phyloP scores from a whole-genome alignment of 2,888 invertebrate species.

The Mylabris sibirica region DNA sequence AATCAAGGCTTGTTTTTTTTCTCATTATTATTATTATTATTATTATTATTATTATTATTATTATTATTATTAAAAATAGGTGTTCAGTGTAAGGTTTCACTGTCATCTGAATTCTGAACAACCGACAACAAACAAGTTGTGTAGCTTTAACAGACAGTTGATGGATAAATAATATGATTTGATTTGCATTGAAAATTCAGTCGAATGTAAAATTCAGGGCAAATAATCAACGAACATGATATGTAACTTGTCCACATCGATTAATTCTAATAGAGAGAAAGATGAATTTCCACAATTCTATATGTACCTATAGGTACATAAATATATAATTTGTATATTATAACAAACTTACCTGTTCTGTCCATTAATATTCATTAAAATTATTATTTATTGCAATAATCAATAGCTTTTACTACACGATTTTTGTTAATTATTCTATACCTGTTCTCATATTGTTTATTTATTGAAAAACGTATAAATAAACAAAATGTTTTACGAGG shows the following conservation, averaged over 20 bases:
- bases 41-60: no score
- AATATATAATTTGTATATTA: background rate
- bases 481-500: background rate
- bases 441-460: background rate
- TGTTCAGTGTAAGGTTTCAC: no score
- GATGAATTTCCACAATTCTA: background rate
- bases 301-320: no score
- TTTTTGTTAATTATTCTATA: background rate
- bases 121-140: no score
- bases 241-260: conserved; percentile 8
- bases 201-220: conserved; percentile 12
- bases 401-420: background rate
- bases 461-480: background rate
- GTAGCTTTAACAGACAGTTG: no score
- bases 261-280: background rate
- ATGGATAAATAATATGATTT: conserved; percentile 2
- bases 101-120: no score
- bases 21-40: no score
- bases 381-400: background rate
- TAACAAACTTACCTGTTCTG: background rate
- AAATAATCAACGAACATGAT: conserved; percentile 21
- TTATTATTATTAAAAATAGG: no score
- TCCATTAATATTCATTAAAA: conserved; percentile 2
- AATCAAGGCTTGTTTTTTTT: no score
- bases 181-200: conserved; percentile 11